Evolutionary conservation across 1,140 invertebrate species (phyloP), one percentile per base, ranked within the genome.

Genomic region (Lepidurus packardi): DNA sequence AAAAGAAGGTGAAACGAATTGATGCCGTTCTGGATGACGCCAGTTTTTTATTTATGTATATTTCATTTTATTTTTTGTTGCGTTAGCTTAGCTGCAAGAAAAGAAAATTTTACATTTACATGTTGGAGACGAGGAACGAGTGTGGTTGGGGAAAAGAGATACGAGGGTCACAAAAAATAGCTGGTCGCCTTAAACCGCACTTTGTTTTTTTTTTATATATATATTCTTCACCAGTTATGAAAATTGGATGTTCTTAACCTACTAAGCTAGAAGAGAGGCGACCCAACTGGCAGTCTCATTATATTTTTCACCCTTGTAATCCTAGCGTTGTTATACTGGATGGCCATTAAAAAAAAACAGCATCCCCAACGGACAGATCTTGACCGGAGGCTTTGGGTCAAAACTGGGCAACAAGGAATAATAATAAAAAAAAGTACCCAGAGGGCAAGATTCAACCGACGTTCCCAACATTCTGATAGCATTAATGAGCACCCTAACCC

Each of bases 321-420:
- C 21, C 53, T 65, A 65, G 21, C 53, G 53, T 65, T 9, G 8
- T 65, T 65, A 7, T 65, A 65, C 53, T 13, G 16, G 53, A 21
- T 65, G 53, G 53, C 13, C 13, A 21, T 65, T 65, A 65, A 65
- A n/a, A 65, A 65, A 65, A 47, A 47, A 7, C 10, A 11, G 53
- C 53, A 65, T 65, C 8, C 21, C 16, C 16, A 13, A 21, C 21
- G 21, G 21, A 65, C 16, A 65, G 53, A 65, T 7, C 53, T 65
- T 65, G 53, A 65, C 53, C n/a, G 53, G 53, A 65, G 53, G 53
- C 53, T 65, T 65, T 65, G 53, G 53, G 53, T 65, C 53, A 65
- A 34, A 34, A 16, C 21, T 65, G 53, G 21, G 53, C 16, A 65
- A 65, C 16, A 47, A 47, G 16, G 7, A 9, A 65, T 7, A 65